These are phyloP conservation scores for Orgyia antiqua DNA, from an alignment of 2,888 invertebrate species.

Conservation along the genomic window DNA sequence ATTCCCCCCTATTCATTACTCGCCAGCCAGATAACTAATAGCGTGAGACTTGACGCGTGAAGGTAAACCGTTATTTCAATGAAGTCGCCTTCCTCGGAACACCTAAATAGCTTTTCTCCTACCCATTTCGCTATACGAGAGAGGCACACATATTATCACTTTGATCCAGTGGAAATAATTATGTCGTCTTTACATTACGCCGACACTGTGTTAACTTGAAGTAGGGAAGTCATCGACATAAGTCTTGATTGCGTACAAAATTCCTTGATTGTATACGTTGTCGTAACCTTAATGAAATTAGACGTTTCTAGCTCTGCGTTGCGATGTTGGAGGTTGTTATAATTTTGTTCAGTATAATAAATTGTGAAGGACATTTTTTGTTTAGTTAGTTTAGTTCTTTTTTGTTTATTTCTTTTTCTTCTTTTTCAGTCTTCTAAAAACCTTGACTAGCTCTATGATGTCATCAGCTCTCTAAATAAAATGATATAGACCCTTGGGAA, in stretches of 20 bases:
- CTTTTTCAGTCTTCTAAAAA: too few species aligned
- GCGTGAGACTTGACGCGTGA: constrained; percentile 51
- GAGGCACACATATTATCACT: constrained; percentile 31
- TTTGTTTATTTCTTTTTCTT: too few species aligned
- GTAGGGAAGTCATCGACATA: constrained; percentile 19
- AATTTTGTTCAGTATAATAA: background rate
- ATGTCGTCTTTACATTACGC: constrained; percentile 17
- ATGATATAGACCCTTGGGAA: too few species aligned
- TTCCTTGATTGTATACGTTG: constrained; percentile 16
- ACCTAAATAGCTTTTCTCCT: too few species aligned
- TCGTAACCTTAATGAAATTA: constrained; percentile 9
- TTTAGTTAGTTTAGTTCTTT: too few species aligned
- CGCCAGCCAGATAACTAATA: constrained; percentile 64
- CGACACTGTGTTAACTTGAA: constrained; percentile 14
- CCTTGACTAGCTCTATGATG: too few species aligned
- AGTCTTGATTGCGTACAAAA: too few species aligned
- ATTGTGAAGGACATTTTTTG: background rate
- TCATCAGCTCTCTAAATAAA: too few species aligned
- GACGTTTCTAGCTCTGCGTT: constrained; percentile 3
- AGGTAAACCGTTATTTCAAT: constrained; percentile 56
- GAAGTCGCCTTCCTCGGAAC: constrained; percentile 27
- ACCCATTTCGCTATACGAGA: constrained; percentile 9
- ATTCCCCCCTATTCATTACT: constrained; percentile 67
- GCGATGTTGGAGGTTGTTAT: background rate
- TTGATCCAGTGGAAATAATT: constrained; percentile 26